Conservation (phyloP, 2,797 vertebrate species). For the Acridotheres tristis region DNA sequence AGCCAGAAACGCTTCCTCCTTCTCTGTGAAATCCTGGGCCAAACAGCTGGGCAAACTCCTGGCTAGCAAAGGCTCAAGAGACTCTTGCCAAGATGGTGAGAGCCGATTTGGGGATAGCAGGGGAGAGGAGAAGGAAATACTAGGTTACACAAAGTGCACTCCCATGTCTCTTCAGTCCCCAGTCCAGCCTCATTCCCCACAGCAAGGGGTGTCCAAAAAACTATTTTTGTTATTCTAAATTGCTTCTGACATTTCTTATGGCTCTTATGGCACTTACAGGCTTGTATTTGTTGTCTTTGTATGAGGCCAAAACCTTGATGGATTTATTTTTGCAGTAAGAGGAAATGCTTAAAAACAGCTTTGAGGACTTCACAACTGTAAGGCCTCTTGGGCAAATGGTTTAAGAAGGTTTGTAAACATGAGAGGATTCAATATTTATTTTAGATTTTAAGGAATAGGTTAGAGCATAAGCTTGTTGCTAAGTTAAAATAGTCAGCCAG, state of each 20-base stretch:
- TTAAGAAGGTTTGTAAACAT: constrained; percentile 34
- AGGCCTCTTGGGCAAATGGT: neutral
- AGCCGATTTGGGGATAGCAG: neutral
- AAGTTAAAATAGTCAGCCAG: neutral
- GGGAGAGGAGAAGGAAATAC: neutral
- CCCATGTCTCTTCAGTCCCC: neutral
- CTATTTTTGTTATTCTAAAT: neutral
- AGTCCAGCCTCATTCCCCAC: neutral
- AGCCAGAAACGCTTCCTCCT: neutral
- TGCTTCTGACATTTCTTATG: constrained; percentile 16
- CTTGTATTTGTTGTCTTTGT: neutral
- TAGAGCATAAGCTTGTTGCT: neutral
- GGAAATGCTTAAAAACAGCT: constrained; percentile 37
- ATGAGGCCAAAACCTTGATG: constrained; percentile 24
- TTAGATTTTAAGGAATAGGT: constrained; percentile 3
- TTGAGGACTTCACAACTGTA: neutral
- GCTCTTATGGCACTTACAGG: neutral
- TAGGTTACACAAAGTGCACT: neutral
- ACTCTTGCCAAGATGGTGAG: neutral
- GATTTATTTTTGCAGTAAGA: constrained; percentile 28
- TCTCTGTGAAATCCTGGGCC: neutral
- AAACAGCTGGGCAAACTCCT: constrained; percentile 29
- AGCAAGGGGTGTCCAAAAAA: neutral
- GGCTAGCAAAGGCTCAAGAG: neutral
- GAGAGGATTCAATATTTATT: constrained; percentile 31